These are phyloP conservation scores for Baccha elongata DNA, from an alignment of 2,888 invertebrate species.

Conservation along the genomic window DNA sequence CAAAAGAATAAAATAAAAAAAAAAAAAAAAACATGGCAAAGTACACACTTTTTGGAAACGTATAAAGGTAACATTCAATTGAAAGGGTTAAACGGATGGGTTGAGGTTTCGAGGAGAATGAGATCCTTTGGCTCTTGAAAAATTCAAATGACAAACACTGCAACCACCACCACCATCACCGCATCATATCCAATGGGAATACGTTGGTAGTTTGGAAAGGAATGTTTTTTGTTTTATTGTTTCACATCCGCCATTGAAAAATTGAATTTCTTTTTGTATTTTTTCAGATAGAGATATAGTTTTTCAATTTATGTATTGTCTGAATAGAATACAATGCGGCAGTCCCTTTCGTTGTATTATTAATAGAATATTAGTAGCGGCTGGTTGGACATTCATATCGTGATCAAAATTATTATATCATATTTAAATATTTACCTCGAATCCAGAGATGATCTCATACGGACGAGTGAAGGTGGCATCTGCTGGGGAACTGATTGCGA, in stretches of 20 bases:
- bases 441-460: slow-evolving; percentile 29
- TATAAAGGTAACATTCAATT: slow-evolving; percentile 67
- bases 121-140: slow-evolving; percentile 56
- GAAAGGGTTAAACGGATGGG: slow-evolving; percentile 62
- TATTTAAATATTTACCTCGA: slow-evolving; percentile 57
- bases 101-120: neutral
- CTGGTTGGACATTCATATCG: slow-evolving; percentile 43
- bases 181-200: slow-evolving; percentile 61
- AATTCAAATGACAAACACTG: slow-evolving; percentile 44
- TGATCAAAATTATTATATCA: slow-evolving; percentile 45
- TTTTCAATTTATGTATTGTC: slow-evolving; percentile 35
- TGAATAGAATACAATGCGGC: slow-evolving; percentile 35
- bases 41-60: slow-evolving; percentile 65
- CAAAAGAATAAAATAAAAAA: neutral
- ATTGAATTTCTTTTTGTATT: slow-evolving; percentile 21
- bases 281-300: slow-evolving; percentile 44
- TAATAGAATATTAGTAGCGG: slow-evolving; percentile 37
- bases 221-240: slow-evolving; percentile 52
- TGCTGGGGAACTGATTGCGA: no score
- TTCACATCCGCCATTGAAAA: slow-evolving; percentile 72
- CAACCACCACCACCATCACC: neutral
- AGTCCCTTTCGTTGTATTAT: neutral
- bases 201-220: slow-evolving; percentile 16
- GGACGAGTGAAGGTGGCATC: slow-evolving; percentile 26
- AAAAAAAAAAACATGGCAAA: slow-evolving; percentile 11